A percentile compares a stretch with the other conserved stretches of the same genome.
Conservation (phyloP, 2,797 vertebrate species). For the Serranus cabrilla region DNA sequence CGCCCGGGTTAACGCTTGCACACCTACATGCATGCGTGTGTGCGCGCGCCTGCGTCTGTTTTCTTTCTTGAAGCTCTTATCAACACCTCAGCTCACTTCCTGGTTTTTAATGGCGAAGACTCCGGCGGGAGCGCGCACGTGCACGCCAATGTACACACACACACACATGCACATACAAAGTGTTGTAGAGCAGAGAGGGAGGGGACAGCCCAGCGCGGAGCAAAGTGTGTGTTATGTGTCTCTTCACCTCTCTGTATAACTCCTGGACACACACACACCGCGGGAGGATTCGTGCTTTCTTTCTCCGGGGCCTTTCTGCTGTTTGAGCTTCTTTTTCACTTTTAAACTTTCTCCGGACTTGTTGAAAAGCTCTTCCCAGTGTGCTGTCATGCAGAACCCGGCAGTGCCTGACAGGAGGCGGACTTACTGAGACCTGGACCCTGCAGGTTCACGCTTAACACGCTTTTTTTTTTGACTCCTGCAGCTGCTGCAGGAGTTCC, state of each 20-base stretch:
- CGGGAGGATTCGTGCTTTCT: too few relatives aligned
- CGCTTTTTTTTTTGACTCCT: not conserved
- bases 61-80: constrained; percentile 43
- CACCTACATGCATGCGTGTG: not conserved
- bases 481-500: constrained; percentile 9
- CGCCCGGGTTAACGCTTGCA: not conserved
- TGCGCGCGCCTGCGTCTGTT: not conserved
- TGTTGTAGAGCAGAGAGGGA: not conserved
- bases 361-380: not conserved
- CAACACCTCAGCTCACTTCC: constrained; percentile 67
- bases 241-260: not conserved
- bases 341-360: not conserved
- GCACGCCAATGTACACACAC: not conserved
- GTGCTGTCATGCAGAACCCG: constrained; percentile 30
- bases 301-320: not conserved
- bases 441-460: not conserved
- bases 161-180: not conserved
- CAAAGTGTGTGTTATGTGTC: not conserved
- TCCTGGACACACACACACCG: not conserved
- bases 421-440: not conserved
- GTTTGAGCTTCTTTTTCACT: too few relatives aligned
- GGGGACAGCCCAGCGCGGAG: not conserved
- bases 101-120: constrained; percentile 54
- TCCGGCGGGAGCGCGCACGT: constrained; percentile 12
- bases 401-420: constrained; percentile 12